Conservation (phyloP, 2,113 vertebrate species). For the Dendropsophus ebraccatus region DNA sequence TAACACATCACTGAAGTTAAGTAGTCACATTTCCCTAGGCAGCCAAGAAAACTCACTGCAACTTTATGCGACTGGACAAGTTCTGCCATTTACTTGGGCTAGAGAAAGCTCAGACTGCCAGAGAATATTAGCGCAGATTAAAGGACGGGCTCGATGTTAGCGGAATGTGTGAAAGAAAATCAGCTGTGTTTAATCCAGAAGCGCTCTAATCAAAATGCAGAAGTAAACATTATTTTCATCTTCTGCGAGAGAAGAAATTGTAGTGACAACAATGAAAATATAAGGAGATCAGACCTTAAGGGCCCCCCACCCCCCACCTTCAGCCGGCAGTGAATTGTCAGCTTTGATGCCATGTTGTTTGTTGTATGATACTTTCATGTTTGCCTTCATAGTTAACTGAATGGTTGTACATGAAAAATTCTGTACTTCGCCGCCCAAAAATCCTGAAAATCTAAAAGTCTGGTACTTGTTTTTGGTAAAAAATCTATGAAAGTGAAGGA, state of each 20-base stretch:
- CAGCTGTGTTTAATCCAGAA: constrained; percentile 23
- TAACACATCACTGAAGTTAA: constrained; percentile 67
- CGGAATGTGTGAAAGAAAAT: constrained; percentile 64
- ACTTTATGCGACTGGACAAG: constrained; percentile 69
- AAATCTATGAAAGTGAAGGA: no score
- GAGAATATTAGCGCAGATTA: constrained; percentile 71
- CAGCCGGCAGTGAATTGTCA: background rate
- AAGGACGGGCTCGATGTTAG: constrained; percentile 65
- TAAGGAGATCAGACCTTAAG: background rate
- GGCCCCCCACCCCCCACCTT: background rate
- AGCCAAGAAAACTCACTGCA: constrained; percentile 67
- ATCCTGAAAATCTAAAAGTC: background rate
- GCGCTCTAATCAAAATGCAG: constrained; percentile 44
- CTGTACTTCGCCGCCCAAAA: background rate
- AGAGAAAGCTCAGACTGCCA: constrained; percentile 63
- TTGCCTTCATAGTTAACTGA: background rate
- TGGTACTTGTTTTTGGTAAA: no score
- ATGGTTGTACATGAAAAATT: background rate
- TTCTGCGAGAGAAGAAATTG: constrained; percentile 15
- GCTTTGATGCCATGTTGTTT: background rate
- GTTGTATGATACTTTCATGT: background rate
- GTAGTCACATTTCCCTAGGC: constrained; percentile 67
- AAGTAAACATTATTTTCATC: constrained; percentile 53
- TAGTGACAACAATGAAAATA: constrained; percentile 38
- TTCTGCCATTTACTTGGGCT: constrained; percentile 67